phyloP scores from a whole-genome alignment of 1,140 invertebrate genomes.

The Cydia pomonella region DNA sequence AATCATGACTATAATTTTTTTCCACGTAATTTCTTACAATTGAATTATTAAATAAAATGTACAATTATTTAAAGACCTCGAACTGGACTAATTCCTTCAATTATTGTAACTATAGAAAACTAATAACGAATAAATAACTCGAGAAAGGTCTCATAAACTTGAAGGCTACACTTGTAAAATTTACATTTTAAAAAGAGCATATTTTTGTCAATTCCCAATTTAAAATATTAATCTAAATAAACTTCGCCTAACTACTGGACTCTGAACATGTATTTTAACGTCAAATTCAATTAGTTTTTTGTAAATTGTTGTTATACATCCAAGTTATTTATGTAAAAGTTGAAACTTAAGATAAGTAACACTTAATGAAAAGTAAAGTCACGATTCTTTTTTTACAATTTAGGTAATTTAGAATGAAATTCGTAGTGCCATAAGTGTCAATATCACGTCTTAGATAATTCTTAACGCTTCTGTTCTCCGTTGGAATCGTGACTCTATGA shows the following conservation, averaged over 20 bases:
- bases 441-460: neutral
- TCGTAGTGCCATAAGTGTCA: slow-evolving; percentile 12
- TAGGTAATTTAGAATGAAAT: neutral
- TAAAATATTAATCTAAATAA: neutral
- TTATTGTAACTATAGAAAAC: slow-evolving; percentile 21
- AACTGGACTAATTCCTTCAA: slow-evolving; percentile 33
- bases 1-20: slow-evolving; percentile 28
- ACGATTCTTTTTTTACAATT: slow-evolving; percentile 28
- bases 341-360: slow-evolving; percentile 27
- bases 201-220: slow-evolving; percentile 35
- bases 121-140: neutral
- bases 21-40: slow-evolving; percentile 40
- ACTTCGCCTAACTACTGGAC: neutral
- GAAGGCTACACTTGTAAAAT: neutral
- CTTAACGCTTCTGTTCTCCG: slow-evolving; percentile 16
- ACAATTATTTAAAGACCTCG: slow-evolving; percentile 38
- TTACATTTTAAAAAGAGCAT: slow-evolving; percentile 8
- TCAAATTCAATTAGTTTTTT: slow-evolving; percentile 37
- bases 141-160: neutral
- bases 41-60: slow-evolving; percentile 42
- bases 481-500: slow-evolving; percentile 43
- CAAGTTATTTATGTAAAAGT: slow-evolving; percentile 41
- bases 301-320: slow-evolving; percentile 43
- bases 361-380: slow-evolving; percentile 27
- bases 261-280: slow-evolving; percentile 16